Base-by-base conservation (phyloP, 2,888 invertebrate genomes). In the Sceliomorpha sp. region DNA sequence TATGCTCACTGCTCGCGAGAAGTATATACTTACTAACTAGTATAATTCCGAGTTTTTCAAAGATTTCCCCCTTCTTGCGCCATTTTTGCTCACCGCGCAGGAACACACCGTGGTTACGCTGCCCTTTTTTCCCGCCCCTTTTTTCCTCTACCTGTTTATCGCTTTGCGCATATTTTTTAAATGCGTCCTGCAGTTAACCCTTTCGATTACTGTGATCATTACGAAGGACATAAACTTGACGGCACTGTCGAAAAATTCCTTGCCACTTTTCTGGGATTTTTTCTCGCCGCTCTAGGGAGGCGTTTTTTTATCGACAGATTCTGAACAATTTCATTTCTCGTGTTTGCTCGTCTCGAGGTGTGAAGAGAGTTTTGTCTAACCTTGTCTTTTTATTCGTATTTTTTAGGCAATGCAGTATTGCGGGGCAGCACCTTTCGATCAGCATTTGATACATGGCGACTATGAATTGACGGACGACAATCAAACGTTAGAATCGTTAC, bases 381-480 rank as follows among this genome's bases (percentile, higher is more conserved):
- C n/a, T n/a, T n/a, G n/a, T n/a, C n/a, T n/a, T n/a, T n/a, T n/a
- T n/a, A n/a, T n/a, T n/a, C n/a, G n/a, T n/a, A 20, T 20, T 58
- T 78, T 78, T 5, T 71, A 87, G 87, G 83, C 83, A 12, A 87
- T 87, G 84, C 82, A 80, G 29, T 79, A 85, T 20, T 87, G 85
- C 20, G 80, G 84, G 1, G 87, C 86, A 3, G 83, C 83, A 17
- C 86, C 85, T 0, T 84, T 79, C 60, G 86, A 86, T 59, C 86
- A 86, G 64, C 87, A 87, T 56, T 48, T 87, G 44, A 84, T 84
- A 78, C 73, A 85, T 4, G 86, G 81, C 2, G 84, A 86, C 9
- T 81, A 81, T 66, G 87, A 87, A 55, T 70, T 87, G 17, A 84
- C 80, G 24, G 86, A 84, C 62, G 81, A 85, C 58, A 79, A 80